A percentile compares a stretch with the other conserved stretches of the same genome.
These are phyloP conservation scores for Rhagophthalmus giganteus DNA, from an alignment of 2,888 invertebrate genomes.

Conservation along the genomic window DNA sequence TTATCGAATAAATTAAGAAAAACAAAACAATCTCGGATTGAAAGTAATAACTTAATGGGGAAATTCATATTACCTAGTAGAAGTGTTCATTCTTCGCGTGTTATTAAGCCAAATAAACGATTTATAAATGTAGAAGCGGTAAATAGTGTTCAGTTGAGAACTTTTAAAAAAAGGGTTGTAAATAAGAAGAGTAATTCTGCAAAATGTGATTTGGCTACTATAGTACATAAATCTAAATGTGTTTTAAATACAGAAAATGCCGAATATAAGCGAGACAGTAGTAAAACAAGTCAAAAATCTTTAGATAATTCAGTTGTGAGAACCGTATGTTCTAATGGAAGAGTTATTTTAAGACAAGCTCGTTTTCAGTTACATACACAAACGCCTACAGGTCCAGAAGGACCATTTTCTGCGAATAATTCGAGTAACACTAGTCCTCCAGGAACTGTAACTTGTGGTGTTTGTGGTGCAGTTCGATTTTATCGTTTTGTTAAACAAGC, in stretches of 20 bases:
- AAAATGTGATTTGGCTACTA: conserved; percentile 6
- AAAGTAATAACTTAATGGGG: conserved; percentile 52
- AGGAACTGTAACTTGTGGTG: conserved; percentile 73
- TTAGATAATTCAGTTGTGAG: conserved; percentile 54
- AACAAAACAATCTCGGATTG: conserved; percentile 27
- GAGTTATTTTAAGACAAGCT: conserved; percentile 71
- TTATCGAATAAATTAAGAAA: conserved; percentile 31
- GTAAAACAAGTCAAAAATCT: no score
- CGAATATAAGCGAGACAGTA: conserved; percentile 44
- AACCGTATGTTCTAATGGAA: conserved; percentile 61
- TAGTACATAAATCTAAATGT: conserved; percentile 6
- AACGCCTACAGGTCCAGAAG: conserved; percentile 60
- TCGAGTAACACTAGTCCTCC: conserved; percentile 59
- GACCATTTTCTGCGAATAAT: conserved; percentile 64
- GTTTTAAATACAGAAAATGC: conserved; percentile 9
- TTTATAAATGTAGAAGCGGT: conserved; percentile 67
- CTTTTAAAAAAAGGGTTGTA: conserved; percentile 48
- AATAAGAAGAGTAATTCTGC: conserved; percentile 38
- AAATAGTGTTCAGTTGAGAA: conserved; percentile 49
- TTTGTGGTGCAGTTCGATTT: conserved; percentile 76
- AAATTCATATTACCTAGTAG: conserved; percentile 79
- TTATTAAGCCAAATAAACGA: conserved; percentile 86
- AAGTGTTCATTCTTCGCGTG: conserved; percentile 82
- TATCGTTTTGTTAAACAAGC: conserved; percentile 78
- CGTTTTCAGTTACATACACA: conserved; percentile 64